Base-by-base conservation (phyloP, 2,113 vertebrate genomes). In the Lanius collurio region DNA sequence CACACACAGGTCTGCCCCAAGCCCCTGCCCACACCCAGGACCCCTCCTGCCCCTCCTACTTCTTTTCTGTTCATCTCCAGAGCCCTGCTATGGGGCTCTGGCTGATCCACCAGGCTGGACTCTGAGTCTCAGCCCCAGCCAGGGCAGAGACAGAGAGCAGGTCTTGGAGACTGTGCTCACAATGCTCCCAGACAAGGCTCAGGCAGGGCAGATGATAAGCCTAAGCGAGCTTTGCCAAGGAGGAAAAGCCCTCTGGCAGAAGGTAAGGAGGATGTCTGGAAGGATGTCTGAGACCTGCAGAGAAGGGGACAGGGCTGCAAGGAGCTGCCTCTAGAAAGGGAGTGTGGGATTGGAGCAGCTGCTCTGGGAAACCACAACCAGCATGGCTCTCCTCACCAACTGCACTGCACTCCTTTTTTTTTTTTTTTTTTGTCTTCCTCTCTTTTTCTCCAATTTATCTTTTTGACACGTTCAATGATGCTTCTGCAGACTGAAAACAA, bases 401-500 rank as follows among this genome's bases (percentile, higher is more conserved):
- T 1, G 10, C 68, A 24, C 81, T 74, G 39, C 77, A 75, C 30
- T 56, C 57, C 15, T 44, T 17, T 23, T 47, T 44, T 52, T 63
- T 47, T 44, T 52, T 63, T 20, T 11, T 28, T 10, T 10, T 39
- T 21, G 6, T 1, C 15, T 33, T 8, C 27, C 33, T 46, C 21
- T 52, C 67, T 39, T 76, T 94, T 89, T 53, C 79, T 88, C 83
- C 79, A 86, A 83, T 96, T 94, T 90, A 75, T 94, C 93, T 95
- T 95, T 95, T 73, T 88, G 94, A 95, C 91, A 77, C 12, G 0
- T 87, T 91, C 95, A 93, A 39, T 55, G 92, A 89, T 94, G 96
- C 81, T 87, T 76, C 92, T 69, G 76, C 92, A 93, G 95, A 78
- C 80, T 42, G 88, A 84, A 93, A 96, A 93, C 92, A 96, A 92